Evolutionary conservation across 2,888 invertebrate genomes (phyloP), one percentile per base, ranked within the genome.

Genomic region (Laothoe populi): DNA sequence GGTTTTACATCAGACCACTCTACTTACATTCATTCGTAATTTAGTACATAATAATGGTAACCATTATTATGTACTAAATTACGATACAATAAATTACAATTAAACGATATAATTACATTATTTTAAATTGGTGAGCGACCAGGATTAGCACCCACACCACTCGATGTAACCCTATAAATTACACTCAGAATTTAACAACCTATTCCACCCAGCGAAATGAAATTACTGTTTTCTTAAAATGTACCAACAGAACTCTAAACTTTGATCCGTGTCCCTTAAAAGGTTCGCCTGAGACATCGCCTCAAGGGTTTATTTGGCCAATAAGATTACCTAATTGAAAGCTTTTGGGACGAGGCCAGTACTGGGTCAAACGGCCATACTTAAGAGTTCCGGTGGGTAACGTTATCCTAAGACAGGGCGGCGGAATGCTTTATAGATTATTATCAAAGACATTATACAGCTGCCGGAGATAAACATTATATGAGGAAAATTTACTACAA

Each of bases 281-380:
- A 60, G 60, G 48, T 24, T 44, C 44, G 38, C 46, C 24, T 11
- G 46, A 60, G 48, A 16, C 38, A 23, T 48, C 10, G n/a, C 23
- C 35, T 49, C 60, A 5, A 38, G 48, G 48, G 48, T 60, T 59
- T 60, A 48, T 40, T 49, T 40, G 11, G 46, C 40, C 71, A 66
- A 71, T 69, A 70, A 66, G 71, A 70, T 71, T 71, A 69, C 69
- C 63, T 67, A 69, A 70, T 71, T 67, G 70, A 67, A 66, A 63
- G 59, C 46, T 61, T 40, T 49, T 60, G 38, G 44, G 38, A 38
- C 40, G 40, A 40, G 24, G 59, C 45, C 5, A 19, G 10, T 21
- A 16, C 21, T 24, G 48, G 48, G 60, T 48, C 38, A 60, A 60
- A 24, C 40, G 31, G 35, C 38, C 19, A 35, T 53, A 19, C 53